Conservation (phyloP, 2,113 vertebrate genomes). For the Lasiurus cinereus region DNA sequence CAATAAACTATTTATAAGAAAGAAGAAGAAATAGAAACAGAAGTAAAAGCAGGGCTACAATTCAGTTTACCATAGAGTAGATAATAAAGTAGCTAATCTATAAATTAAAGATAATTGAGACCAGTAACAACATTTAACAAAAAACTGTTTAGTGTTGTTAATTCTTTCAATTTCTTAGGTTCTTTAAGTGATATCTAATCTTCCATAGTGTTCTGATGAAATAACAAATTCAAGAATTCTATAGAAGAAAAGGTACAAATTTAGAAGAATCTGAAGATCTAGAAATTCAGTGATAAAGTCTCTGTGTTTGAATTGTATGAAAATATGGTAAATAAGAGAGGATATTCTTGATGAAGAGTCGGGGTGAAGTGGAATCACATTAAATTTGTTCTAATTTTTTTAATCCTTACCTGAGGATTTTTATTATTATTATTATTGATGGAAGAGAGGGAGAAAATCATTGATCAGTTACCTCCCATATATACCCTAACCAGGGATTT, state of each 20-base stretch:
- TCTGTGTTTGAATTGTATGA: not conserved
- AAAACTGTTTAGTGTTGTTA: not conserved
- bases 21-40: not conserved
- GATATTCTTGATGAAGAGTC: not conserved
- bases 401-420: no score
- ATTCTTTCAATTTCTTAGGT: not conserved
- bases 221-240: not conserved
- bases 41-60: not conserved
- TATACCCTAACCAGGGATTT: no score
- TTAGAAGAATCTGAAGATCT: not conserved
- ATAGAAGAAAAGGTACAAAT: not conserved
- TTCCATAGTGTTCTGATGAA: not conserved
- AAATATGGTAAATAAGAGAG: not conserved
- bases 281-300: not conserved
- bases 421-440: no score
- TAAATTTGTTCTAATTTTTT: not conserved
- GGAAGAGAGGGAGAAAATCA: no score
- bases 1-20: not conserved
- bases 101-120: slow-evolving; percentile 6
- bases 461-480: no score
- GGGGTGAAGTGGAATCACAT: not conserved
- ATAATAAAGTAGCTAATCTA: not conserved
- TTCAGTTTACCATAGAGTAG: not conserved
- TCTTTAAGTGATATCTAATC: not conserved
- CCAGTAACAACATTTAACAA: not conserved